Conservation (phyloP, 2,888 invertebrate species). For the Drosophila pegasa region DNA sequence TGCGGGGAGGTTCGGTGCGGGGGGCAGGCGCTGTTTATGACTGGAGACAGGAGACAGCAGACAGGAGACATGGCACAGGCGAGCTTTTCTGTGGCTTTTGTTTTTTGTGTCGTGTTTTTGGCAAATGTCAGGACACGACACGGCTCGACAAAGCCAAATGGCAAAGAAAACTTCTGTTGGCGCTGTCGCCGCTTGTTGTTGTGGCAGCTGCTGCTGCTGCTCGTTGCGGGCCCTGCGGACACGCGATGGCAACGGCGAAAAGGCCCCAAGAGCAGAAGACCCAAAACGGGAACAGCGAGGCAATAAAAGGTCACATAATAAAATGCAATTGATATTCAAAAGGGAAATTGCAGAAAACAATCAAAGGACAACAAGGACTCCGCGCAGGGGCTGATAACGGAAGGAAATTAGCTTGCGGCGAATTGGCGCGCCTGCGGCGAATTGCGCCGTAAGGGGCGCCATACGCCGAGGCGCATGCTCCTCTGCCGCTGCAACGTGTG, state of each 20-base stretch:
- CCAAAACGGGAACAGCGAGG: constrained; percentile 22
- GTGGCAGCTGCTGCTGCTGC: constrained; percentile 54
- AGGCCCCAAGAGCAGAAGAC: constrained; percentile 10
- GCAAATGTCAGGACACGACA: constrained; percentile 73
- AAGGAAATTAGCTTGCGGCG: constrained; percentile 50
- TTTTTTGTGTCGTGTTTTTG: constrained; percentile 42
- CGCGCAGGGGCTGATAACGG: constrained; percentile 24
- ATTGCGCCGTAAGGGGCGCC: constrained; percentile 56
- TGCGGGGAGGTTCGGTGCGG: background rate
- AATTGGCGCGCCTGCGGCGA: constrained; percentile 51
- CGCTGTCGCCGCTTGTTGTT: constrained; percentile 25
- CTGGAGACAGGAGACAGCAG: constrained; percentile 62
- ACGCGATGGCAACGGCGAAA: constrained; percentile 55
- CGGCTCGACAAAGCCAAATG: constrained; percentile 58
- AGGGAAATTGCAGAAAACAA: constrained; percentile 71
- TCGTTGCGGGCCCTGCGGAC: constrained; percentile 43
- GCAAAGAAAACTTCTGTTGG: constrained; percentile 53
- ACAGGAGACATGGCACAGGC: constrained; percentile 45
- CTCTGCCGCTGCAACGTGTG: constrained; percentile 15
- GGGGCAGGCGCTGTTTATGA: constrained; percentile 58
- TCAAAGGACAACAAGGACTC: constrained; percentile 18
- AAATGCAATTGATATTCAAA: constrained; percentile 81
- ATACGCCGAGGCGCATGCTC: constrained; percentile 66
- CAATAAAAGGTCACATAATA: constrained; percentile 58
- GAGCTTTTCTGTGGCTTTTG: constrained; percentile 45